phyloP scores from a whole-genome alignment of 2,888 invertebrate species.

The Cancer borealis region DNA sequence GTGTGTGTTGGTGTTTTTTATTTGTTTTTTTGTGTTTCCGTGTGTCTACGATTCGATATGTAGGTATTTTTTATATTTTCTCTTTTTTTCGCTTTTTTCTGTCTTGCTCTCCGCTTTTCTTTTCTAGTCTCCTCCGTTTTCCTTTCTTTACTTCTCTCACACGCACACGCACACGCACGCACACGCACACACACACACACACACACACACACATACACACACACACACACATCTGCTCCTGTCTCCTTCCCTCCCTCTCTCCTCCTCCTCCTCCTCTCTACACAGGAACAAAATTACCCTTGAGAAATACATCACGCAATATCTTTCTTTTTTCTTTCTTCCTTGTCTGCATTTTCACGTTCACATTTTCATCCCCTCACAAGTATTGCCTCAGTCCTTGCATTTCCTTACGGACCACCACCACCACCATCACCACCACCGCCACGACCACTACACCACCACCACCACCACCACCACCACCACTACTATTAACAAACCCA shows the following conservation, averaged over 20 bases:
- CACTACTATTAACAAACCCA: not conserved
- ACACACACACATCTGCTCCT: not conserved
- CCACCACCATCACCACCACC: not conserved
- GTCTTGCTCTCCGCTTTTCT: no score
- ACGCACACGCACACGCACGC: not conserved
- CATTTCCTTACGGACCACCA: not conserved
- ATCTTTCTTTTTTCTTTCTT: not conserved
- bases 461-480: not conserved
- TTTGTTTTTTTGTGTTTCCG: no score
- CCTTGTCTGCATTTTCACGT: not conserved
- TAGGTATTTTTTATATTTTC: no score
- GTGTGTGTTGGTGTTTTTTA: no score
- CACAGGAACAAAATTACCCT: not conserved
- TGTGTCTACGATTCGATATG: no score
- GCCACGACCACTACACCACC: not conserved
- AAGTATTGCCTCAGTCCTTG: not conserved
- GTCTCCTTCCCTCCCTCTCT: not conserved
- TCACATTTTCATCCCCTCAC: not conserved
- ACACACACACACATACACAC: not conserved
- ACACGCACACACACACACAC: not conserved
- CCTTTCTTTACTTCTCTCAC: not conserved
- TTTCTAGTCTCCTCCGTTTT: not conserved
- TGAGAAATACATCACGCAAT: conserved; percentile 2
- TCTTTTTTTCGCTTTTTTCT: no score
- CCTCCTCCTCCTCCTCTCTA: not conserved